Conservation (phyloP, 2,888 invertebrate species). For the Chironomus tentans region DNA sequence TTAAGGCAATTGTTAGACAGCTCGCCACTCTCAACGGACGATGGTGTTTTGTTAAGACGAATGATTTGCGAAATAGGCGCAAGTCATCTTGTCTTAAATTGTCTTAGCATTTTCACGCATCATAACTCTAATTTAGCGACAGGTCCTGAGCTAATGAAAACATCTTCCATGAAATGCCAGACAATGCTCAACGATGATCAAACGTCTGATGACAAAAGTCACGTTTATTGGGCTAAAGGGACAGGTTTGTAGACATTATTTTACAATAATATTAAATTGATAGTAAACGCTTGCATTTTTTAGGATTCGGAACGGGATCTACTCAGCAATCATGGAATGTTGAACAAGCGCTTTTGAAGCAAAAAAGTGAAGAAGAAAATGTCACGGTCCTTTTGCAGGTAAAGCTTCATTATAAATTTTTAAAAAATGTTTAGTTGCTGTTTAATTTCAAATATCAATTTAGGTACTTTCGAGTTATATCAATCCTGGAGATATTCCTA, state of each 20-base stretch:
- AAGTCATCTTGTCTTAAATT: slow-evolving; percentile 74
- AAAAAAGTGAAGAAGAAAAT: slow-evolving; percentile 87
- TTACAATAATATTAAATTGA: too few species aligned
- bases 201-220: slow-evolving; percentile 57
- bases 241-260: slow-evolving; percentile 51
- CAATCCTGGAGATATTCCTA: slow-evolving; percentile 55
- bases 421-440: too few species aligned
- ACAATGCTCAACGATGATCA: slow-evolving; percentile 37
- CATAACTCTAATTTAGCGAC: slow-evolving; percentile 39
- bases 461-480: slow-evolving; percentile 82
- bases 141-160: slow-evolving; percentile 32
- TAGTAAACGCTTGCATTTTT: too few species aligned
- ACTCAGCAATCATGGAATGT: slow-evolving; percentile 96
- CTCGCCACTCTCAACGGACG: slow-evolving; percentile 63
- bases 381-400: slow-evolving; percentile 73
- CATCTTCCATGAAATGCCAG: slow-evolving; percentile 39
- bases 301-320: slow-evolving; percentile 79
- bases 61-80: slow-evolving; percentile 78
- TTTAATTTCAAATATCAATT: too few species aligned
- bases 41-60: slow-evolving; percentile 63
- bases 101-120: slow-evolving; percentile 82
- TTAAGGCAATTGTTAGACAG: slow-evolving; percentile 55
- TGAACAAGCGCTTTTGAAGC: slow-evolving; percentile 82
- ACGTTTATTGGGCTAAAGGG: slow-evolving; percentile 90
- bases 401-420: too few species aligned